phyloP scores from a whole-genome alignment of 2,797 vertebrate genomes.

The Pterois miles region DNA sequence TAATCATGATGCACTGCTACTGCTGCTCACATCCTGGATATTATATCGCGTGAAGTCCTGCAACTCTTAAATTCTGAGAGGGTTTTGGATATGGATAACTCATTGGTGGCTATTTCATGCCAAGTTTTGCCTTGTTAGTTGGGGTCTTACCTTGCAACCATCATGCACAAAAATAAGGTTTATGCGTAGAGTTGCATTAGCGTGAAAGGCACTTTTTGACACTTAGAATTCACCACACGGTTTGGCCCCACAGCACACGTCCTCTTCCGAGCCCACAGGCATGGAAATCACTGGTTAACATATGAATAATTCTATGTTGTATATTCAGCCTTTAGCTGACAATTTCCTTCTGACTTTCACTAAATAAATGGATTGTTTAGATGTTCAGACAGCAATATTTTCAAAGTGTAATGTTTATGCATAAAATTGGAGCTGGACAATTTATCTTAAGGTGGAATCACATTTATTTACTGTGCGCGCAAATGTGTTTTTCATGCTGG shows the following conservation, averaged over 20 bases:
- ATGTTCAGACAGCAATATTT: slow-evolving; percentile 18
- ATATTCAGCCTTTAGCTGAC: slow-evolving; percentile 32
- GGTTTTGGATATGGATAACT: slow-evolving; percentile 8
- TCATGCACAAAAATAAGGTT: neutral
- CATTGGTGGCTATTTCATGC: neutral
- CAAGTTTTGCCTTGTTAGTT: neutral
- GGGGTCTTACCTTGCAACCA: neutral
- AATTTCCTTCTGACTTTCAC: slow-evolving; percentile 35
- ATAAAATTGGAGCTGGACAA: slow-evolving; percentile 25
- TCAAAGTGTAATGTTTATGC: slow-evolving; percentile 21
- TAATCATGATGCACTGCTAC: slow-evolving; percentile 75
- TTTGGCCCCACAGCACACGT: slow-evolving; percentile 21
- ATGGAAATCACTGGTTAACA: slow-evolving; percentile 54
- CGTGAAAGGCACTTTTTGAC: neutral
- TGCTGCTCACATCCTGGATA: slow-evolving; percentile 71
- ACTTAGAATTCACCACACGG: slow-evolving; percentile 37
- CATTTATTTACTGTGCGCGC: slow-evolving; percentile 19
- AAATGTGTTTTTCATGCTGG: slow-evolving; percentile 17
- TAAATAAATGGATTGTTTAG: slow-evolving; percentile 45
- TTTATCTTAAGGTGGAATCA: slow-evolving; percentile 45
- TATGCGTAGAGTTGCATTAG: neutral
- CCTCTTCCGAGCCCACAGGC: slow-evolving; percentile 28
- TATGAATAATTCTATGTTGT: slow-evolving; percentile 48
- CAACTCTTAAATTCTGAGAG: slow-evolving; percentile 22
- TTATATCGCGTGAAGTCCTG: slow-evolving; percentile 40